Evolutionary conservation across 1,140 invertebrate genomes (phyloP).

Genomic region (Drosophila nigrodunni): DNA sequence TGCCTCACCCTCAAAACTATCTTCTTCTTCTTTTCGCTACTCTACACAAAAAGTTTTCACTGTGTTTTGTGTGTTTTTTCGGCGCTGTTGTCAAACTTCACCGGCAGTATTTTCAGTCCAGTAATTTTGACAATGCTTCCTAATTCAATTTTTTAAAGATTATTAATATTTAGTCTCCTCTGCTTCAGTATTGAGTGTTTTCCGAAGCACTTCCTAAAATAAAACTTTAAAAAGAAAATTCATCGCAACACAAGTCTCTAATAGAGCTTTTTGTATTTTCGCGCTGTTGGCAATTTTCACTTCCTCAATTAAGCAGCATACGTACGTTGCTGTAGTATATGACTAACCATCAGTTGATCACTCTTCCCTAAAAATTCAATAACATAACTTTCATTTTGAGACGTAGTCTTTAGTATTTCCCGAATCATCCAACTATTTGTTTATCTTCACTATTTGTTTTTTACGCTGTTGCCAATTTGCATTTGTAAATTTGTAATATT

Average conservation of each 20-base stretch:
- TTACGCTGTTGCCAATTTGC: too few relatives aligned
- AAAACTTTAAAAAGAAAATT: neutral
- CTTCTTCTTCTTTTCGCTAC: slow-evolving; percentile 56
- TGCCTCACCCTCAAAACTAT: slow-evolving; percentile 43
- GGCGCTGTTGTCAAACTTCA: neutral
- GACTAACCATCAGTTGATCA: too few relatives aligned
- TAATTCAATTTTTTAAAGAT: neutral
- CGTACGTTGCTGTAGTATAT: neutral
- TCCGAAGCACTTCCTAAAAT: neutral
- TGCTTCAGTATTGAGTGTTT: neutral
- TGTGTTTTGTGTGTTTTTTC: neutral
- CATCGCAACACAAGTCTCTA: neutral
- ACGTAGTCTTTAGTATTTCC: neutral
- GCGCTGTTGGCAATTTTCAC: slow-evolving; percentile 18
- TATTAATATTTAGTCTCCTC: neutral
- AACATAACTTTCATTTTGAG: too few relatives aligned
- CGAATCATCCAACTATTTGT: too few relatives aligned
- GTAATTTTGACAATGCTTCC: neutral
- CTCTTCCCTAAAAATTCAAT: too few relatives aligned
- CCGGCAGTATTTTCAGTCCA: neutral
- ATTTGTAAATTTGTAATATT: slow-evolving; percentile 1
- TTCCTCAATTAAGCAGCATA: slow-evolving; percentile 20
- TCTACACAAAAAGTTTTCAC: slow-evolving; percentile 19
- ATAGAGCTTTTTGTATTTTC: neutral
- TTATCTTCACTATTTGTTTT: too few relatives aligned